Evolutionary conservation across 2,113 vertebrate species (phyloP).

Genomic region (Prunella himalayana): DNA sequence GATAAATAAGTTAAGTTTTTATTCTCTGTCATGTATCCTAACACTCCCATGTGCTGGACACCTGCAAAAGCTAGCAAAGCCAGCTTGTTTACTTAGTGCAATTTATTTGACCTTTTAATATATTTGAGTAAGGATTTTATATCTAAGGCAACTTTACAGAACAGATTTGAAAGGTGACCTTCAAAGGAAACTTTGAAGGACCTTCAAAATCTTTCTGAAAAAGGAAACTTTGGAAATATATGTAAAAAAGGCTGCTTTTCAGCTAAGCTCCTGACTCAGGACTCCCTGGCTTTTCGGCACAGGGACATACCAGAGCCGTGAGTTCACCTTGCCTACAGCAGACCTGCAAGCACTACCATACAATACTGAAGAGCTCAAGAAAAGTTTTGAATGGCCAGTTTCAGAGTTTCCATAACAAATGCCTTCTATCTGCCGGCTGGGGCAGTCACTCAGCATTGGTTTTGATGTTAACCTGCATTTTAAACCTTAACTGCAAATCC

Average conservation of each 20-base stretch:
- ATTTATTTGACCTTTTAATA: slow-evolving; percentile 74
- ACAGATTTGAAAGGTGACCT: slow-evolving; percentile 60
- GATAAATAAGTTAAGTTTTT: slow-evolving; percentile 60
- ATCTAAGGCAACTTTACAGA: slow-evolving; percentile 50
- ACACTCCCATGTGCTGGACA: slow-evolving; percentile 50
- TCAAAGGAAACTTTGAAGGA: slow-evolving; percentile 61
- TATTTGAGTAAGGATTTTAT: slow-evolving; percentile 71
- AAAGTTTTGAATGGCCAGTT: not conserved
- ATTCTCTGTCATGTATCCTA: slow-evolving; percentile 46
- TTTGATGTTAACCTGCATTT: not conserved
- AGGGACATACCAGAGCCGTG: not conserved
- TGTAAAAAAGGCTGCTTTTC: slow-evolving; percentile 24
- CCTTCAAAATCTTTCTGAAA: slow-evolving; percentile 45
- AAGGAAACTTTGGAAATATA: slow-evolving; percentile 38
- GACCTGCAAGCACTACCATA: not conserved
- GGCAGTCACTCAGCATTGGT: not conserved
- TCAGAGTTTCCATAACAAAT: not conserved
- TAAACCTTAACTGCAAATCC: not conserved
- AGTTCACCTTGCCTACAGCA: not conserved
- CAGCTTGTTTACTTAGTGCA: slow-evolving; percentile 53
- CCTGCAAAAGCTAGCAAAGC: slow-evolving; percentile 61
- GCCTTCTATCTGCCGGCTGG: not conserved
- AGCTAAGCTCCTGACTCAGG: slow-evolving; percentile 28
- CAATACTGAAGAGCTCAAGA: not conserved
- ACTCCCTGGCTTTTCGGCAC: not conserved